A percentile compares a stretch with the other conserved stretches of the same genome.
These are phyloP conservation scores for Rhegmatorhina hoffmannsi DNA, from an alignment of 2,113 vertebrate species.

Conservation along the genomic window DNA sequence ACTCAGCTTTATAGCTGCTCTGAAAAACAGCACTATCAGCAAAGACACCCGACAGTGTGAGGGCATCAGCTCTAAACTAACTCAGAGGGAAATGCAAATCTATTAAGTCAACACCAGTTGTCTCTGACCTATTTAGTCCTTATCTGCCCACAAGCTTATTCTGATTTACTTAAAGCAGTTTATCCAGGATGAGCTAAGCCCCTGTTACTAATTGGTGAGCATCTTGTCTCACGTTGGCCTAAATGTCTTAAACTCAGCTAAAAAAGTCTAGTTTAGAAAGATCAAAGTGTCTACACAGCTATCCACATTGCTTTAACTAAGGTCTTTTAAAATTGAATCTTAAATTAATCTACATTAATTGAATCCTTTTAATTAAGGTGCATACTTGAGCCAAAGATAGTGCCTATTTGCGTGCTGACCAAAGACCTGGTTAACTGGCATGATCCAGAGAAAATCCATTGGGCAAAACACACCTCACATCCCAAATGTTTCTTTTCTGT, in stretches of 20 bases:
- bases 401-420: constrained; percentile 17
- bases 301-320: constrained; percentile 29
- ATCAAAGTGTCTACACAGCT: constrained; percentile 43
- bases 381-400: neutral
- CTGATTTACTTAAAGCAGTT: constrained; percentile 66
- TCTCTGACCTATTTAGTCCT: constrained; percentile 67
- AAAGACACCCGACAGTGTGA: constrained; percentile 36
- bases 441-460: neutral
- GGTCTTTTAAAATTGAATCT: constrained; percentile 38
- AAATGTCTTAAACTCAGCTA: constrained; percentile 63
- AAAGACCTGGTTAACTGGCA: neutral
- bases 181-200: constrained; percentile 50
- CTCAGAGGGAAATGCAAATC: constrained; percentile 58
- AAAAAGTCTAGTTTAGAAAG: constrained; percentile 48
- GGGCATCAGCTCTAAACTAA: constrained; percentile 60
- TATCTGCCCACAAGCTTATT: constrained; percentile 61
- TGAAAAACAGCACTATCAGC: constrained; percentile 50
- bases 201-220: constrained; percentile 59
- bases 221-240: constrained; percentile 44
- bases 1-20: constrained; percentile 18
- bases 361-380: constrained; percentile 41
- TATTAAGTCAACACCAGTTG: constrained; percentile 68
- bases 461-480: constrained; percentile 1
- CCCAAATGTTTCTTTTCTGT: constrained; percentile 21
- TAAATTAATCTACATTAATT: constrained; percentile 49